Evolutionary conservation across 2,888 invertebrate genomes (phyloP), one percentile per base, ranked within the genome.

Genomic region (Oeneis ivallda): DNA sequence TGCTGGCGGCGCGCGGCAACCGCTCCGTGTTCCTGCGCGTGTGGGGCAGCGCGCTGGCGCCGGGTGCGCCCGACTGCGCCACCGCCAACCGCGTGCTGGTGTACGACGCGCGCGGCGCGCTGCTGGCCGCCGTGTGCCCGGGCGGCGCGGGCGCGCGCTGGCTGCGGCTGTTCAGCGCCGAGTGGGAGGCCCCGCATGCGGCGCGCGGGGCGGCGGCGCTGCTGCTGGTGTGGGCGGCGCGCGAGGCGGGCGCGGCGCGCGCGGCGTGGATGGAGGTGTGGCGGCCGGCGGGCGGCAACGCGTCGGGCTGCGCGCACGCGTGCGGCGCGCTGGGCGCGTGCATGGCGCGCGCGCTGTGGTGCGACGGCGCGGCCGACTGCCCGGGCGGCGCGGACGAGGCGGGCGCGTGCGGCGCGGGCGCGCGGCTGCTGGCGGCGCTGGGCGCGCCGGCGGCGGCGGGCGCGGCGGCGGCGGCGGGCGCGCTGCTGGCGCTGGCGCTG

Each of bases 181-280:
- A 96, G 81, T 96, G 96, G 96, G 92, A 81, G 79, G 26, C 81
- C 82, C 54, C 78, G 82, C 34, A 79, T 13, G 41, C 41, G 41
- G 47, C 47, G 47, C 47, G 76, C 68, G 50, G 75, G 43, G 76
- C 69, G 47, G 71, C 93, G 92, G 95, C 96, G n/a, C 93, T 97
- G 71, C 95, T 96, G 74, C 94, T 96, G 65, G 96, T 96, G 88
- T 96, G 96, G 72, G 95, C 96, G 77, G 96, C 96, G 80, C 96
- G 96, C 86, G 96, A 96, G 83, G 87, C 94, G n/a, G 96, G 96
- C 39, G 90, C 93, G 61, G 96, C 96, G 58, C 94, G 94, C n/a
- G 94, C 96, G 76, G 94, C 95, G 66, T 96, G 96, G 96, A 92
- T 96, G 79, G 86, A 86, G 74, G 96, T 96, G 84, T 95, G 95